Percentiles rank a stretch among this genome's conserved stretches.
phyloP scores from a whole-genome alignment of 2,888 invertebrate species.

The Herminia tarsipennalis region DNA sequence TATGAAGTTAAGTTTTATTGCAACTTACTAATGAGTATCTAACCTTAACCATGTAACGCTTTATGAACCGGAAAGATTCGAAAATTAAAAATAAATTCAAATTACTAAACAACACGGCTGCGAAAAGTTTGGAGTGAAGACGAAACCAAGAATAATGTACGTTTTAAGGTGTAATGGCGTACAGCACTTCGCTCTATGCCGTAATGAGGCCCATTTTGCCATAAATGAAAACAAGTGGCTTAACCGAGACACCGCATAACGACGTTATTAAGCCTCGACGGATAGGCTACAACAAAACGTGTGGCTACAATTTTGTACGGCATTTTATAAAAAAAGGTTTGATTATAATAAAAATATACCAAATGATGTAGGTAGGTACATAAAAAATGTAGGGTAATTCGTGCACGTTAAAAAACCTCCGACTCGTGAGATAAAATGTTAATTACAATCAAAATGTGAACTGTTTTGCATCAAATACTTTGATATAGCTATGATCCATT shows the following conservation, averaged over 20 bases:
- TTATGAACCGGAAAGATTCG: neutral
- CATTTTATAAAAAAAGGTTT: neutral
- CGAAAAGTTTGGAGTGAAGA: constrained; percentile 56
- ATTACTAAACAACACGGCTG: constrained; percentile 28
- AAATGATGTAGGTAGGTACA: too few relatives aligned
- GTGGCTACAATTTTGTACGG: constrained; percentile 13
- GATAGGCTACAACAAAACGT: constrained; percentile 21
- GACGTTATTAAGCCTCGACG: constrained; percentile 48
- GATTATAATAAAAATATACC: too few relatives aligned
- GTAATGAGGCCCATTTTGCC: constrained; percentile 70
- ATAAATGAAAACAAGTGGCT: constrained; percentile 75
- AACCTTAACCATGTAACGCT: constrained; percentile 2
- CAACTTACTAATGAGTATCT: too few relatives aligned
- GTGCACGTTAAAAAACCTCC: too few relatives aligned
- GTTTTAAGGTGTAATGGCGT: constrained; percentile 64
- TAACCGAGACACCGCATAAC: constrained; percentile 64
- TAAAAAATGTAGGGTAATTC: too few relatives aligned
- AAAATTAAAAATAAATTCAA: constrained; percentile 33
- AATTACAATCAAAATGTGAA: too few relatives aligned
- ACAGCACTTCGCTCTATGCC: constrained; percentile 73
- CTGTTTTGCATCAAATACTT: too few relatives aligned
- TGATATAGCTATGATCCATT: too few relatives aligned
- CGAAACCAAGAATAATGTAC: constrained; percentile 68
- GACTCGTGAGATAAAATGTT: too few relatives aligned
- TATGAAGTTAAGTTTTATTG: too few relatives aligned